Conservation (phyloP, 2,888 invertebrate species). For the Gerris lacustris region DNA sequence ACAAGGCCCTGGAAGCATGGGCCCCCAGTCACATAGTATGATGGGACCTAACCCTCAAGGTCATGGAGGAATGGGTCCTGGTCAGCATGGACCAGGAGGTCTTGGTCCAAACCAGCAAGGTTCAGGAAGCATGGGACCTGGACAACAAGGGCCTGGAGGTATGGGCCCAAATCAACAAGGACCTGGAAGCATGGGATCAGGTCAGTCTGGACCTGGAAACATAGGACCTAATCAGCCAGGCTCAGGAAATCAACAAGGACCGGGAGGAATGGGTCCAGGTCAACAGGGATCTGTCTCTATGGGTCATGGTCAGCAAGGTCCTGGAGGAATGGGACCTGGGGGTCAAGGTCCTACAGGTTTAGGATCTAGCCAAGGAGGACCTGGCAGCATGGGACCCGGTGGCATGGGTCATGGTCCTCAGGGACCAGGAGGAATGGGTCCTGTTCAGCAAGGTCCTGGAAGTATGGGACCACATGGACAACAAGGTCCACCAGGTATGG, state of each 20-base stretch:
- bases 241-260: background rate
- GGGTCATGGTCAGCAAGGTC: background rate
- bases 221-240: background rate
- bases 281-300: background rate
- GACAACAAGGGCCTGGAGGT: background rate
- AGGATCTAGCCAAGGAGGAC: background rate
- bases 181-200: background rate
- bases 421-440: background rate
- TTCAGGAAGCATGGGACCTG: background rate
- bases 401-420: background rate
- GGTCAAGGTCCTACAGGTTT: background rate
- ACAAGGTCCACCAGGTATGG: background rate
- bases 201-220: background rate
- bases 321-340: slow-evolving; percentile 1
- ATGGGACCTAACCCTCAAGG: background rate
- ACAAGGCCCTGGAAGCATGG: slow-evolving; percentile 4
- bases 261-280: background rate
- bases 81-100: background rate
- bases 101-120: background rate
- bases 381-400: background rate
- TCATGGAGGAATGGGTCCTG: background rate
- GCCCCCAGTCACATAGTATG: background rate
- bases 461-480: slow-evolving; percentile 1
- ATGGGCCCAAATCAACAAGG: background rate
- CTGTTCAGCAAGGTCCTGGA: background rate